A percentile compares a stretch with the other conserved stretches of the same genome.
These are phyloP conservation scores for Rhinatrema bivittatum DNA, from an alignment of 2,797 vertebrate species.

Conservation along the genomic window DNA sequence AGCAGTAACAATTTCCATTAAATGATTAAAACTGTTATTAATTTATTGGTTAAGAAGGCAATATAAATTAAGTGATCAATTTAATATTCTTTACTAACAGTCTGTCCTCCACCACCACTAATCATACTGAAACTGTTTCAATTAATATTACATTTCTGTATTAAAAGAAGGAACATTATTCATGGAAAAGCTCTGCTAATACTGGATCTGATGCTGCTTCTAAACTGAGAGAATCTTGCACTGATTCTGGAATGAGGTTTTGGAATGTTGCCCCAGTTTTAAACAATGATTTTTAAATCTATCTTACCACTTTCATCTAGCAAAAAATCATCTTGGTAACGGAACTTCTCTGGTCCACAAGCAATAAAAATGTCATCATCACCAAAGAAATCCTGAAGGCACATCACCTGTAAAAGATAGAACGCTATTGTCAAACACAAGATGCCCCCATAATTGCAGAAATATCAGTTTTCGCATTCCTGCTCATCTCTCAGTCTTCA, in stretches of 20 bases:
- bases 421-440: constrained; percentile 32
- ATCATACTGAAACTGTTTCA: constrained; percentile 7
- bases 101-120: constrained; percentile 14
- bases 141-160: constrained; percentile 38
- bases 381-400: constrained; percentile 95
- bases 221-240: constrained; percentile 29
- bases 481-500: constrained; percentile 14
- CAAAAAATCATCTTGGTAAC: constrained; percentile 97
- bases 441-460: constrained; percentile 18
- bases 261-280: constrained; percentile 26
- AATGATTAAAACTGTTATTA: too few relatives aligned
- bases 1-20: too few relatives aligned
- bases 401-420: constrained; percentile 72
- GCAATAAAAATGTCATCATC: constrained; percentile 98
- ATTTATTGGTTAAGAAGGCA: too few relatives aligned
- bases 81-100: too few relatives aligned
- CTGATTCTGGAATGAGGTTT: constrained; percentile 17
- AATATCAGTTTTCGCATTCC: constrained; percentile 9
- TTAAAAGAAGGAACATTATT: too few relatives aligned
- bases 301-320: constrained; percentile 90
- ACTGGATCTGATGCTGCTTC: constrained; percentile 32
- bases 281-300: constrained; percentile 32
- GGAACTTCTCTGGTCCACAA: constrained; percentile 97
- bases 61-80: too few relatives aligned
- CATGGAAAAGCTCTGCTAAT: constrained; percentile 29